Evolutionary conservation across 1,140 invertebrate genomes (phyloP).

Genomic region (Drosophila athabasca): DNA sequence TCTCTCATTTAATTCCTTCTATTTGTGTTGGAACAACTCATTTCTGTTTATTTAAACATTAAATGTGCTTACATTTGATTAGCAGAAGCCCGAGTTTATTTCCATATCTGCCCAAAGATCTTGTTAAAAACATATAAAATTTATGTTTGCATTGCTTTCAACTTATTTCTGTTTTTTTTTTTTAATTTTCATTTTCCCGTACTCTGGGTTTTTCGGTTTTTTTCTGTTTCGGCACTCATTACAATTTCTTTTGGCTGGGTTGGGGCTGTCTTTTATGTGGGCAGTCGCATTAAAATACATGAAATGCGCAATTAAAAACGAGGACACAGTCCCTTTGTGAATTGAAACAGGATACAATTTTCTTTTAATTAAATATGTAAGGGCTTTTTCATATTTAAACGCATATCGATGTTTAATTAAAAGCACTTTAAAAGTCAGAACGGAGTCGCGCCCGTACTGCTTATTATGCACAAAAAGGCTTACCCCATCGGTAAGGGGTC

Average conservation of each 20-base stretch:
- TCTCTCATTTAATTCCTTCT: conserved; percentile 39
- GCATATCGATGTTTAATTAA: conserved; percentile 74
- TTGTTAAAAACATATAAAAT: conserved; percentile 35
- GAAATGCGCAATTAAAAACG: conserved; percentile 43
- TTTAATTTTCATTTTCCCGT: too few relatives aligned
- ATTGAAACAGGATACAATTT: conserved; percentile 40
- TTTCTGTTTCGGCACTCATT: conserved; percentile 37
- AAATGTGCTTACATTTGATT: conserved; percentile 77
- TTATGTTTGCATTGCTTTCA: conserved; percentile 59
- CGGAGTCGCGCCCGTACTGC: not conserved
- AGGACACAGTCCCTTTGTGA: conserved; percentile 39
- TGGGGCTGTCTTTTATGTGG: conserved; percentile 54
- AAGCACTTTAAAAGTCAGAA: conserved; percentile 26
- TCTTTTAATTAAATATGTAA: conserved; percentile 70
- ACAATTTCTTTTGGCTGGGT: conserved; percentile 17
- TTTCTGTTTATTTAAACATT: conserved; percentile 75
- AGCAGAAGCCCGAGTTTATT: conserved; percentile 58
- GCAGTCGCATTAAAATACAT: conserved; percentile 63
- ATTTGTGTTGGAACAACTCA: conserved; percentile 43
- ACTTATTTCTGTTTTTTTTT: conserved; percentile 41
- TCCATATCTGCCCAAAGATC: conserved; percentile 42
- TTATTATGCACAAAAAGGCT: conserved; percentile 22
- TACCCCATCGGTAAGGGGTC: not conserved
- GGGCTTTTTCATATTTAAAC: conserved; percentile 43
- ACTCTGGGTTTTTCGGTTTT: conserved; percentile 26